Base-by-base conservation (phyloP, 2,888 invertebrate species). In the Allophyes oxyacanthae region DNA sequence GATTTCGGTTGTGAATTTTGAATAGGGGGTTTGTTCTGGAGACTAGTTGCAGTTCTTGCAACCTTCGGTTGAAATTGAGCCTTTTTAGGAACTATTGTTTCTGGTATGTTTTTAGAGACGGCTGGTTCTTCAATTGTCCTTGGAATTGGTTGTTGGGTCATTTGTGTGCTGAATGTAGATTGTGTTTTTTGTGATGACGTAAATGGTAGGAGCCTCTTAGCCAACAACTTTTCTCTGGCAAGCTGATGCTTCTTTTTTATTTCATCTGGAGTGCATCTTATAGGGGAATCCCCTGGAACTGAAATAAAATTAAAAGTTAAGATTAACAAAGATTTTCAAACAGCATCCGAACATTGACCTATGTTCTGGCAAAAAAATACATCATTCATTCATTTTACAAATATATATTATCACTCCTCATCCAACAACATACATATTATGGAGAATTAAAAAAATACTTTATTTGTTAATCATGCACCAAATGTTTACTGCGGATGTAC, bases 211-310 rank as follows among this genome's bases (percentile, higher is more conserved):
- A 86, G 84, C 45, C 91, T 84, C 81, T 95, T 95, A 0, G 94
- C 94, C 68, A 95, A 83, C 11, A 95, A 86, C 77, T 92, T 95
- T 75, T 95, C 95, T 80, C 94, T 88, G 1, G 96, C 96, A 74
- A 94, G 93, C 61, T 92, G 84, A 62, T 95, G 94, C 74, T 96
- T 96, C 75, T 87, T 94, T 79, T 95, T 95, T 45, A 96, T 96
- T 86, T 96, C 95, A 63, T 95, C 94, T 33, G 94, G 94, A 15
- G 95, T 95, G 74, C 94, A 95, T 78, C 87, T 86, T 68, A 91
- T 89, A 14, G 93, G 91, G 8, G 92, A 91, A 71, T 91, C 89
- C 6, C 81, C 90, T 65, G 69, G 53, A 7, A 8, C 84, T 82
- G 78, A 42, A 82, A 82, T 6, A 48, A 38, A 28, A 28, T 28